A percentile compares a stretch with the other conserved stretches of the same genome.
phyloP scores from a whole-genome alignment of 2,797 vertebrate species.

The Benthosema pterotum region DNA sequence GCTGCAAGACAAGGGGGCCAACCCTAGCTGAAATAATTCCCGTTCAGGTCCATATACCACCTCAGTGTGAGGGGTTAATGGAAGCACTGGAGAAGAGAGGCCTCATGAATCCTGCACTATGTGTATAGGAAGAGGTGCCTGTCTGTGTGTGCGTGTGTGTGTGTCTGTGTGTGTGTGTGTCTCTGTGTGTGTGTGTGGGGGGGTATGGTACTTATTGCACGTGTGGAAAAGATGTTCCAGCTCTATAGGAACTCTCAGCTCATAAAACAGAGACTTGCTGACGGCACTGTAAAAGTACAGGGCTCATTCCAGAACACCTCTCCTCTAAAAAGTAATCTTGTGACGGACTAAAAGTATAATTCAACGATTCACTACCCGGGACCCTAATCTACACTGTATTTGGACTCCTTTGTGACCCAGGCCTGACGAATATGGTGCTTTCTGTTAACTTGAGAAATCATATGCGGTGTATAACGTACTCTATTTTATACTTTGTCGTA shows the following conservation, averaged over 20 bases:
- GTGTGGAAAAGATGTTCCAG: constrained; percentile 63
- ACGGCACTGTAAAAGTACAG: constrained; percentile 12
- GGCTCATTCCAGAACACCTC: background rate
- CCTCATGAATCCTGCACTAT: constrained; percentile 8
- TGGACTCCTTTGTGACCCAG: no score
- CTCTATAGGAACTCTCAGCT: constrained; percentile 37
- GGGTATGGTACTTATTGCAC: constrained; percentile 29
- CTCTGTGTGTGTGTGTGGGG: background rate
- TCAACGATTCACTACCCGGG: no score
- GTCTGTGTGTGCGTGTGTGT: background rate
- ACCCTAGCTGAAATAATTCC: constrained; percentile 51
- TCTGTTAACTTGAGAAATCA: no score
- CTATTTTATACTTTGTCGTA: no score
- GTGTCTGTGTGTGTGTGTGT: background rate
- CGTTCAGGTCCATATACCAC: constrained; percentile 21
- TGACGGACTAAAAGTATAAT: no score
- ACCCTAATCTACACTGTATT: no score
- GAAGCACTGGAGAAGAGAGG: constrained; percentile 25
- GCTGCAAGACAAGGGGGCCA: constrained; percentile 4
- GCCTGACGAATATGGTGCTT: no score
- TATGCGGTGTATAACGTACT: no score
- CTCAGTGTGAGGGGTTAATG: constrained; percentile 54
- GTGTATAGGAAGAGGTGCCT: constrained; percentile 3
- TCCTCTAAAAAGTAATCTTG: background rate
- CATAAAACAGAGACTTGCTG: constrained; percentile 47